Base-by-base conservation (phyloP, 2,888 invertebrate species). In the Philhelius pedissequus region DNA sequence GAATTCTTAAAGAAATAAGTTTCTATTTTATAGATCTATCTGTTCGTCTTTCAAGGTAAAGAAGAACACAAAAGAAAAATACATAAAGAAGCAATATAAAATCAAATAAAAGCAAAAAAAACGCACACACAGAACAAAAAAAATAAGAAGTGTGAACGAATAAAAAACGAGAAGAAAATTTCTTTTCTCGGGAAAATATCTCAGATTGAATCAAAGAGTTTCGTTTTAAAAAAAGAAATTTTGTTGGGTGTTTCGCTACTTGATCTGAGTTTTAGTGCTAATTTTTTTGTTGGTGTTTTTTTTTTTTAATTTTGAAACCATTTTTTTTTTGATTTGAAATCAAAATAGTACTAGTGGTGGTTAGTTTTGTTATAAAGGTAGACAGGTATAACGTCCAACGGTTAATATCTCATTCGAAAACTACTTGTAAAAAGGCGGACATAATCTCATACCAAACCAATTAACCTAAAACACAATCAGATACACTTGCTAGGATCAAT, bases 141-240 rank as follows among this genome's bases (percentile, higher is more conserved):
- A 73, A 70, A 75, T 66, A 80, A 68, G 68, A 70, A 71, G 75
- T 71, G 75, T 75, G 75, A 80, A 75, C 70, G 70, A 79, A 79
- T 43, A 78, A 15, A n/a, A 84, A 79, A 66, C 62, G 62, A 75
- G 56, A 78, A 78, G 75, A 84, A 64, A 76, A 84, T 84, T 84
- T 80, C 84, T 80, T 76, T 84, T 80, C 75, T 84, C 84, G 54
- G 38, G 64, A 80, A 84, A 80, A 84, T 71, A 68, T 80, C 71
- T 76, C 40, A 78, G 43, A 75, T 79, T 66, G 50, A 74, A 74
- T 78, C 70, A 20, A n/a, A 66, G 45, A 69, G 18, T 82, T n/a
- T 69, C 13, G 56, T 35, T 60, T 58, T 66, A 32, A 38, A 38
- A 38, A 38, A 40, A 71, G 50, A 76, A 79, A 48, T 71, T 32